phyloP scores from a whole-genome alignment of 2,797 vertebrate species.

The Chiloscyllium punctatum region DNA sequence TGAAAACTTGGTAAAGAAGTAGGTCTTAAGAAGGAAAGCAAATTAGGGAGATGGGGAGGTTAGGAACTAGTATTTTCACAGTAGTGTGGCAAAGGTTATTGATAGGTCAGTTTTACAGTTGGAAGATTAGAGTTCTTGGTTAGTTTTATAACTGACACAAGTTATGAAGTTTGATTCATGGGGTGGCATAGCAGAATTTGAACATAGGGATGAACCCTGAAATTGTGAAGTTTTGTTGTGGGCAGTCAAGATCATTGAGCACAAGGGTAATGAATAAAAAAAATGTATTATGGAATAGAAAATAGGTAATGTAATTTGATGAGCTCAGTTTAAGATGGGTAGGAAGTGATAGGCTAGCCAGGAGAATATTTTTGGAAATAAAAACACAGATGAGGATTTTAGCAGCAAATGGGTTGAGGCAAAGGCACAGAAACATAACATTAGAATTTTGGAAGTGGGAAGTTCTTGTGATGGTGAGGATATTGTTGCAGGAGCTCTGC shows the following conservation, averaged over 20 bases:
- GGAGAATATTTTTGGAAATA: neutral
- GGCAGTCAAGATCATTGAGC: neutral
- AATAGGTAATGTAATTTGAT: neutral
- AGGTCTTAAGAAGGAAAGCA: neutral
- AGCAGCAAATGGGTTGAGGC: neutral
- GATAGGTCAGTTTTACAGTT: neutral
- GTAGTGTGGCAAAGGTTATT: neutral
- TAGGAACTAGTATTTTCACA: too few relatives aligned
- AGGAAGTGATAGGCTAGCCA: neutral
- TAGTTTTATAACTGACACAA: neutral
- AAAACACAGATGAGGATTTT: neutral
- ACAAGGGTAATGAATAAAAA: neutral
- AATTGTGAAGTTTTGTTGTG: neutral
- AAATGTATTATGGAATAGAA: neutral
- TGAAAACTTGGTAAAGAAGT: neutral
- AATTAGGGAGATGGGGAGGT: neutral
- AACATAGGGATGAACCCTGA: neutral
- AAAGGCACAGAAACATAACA: neutral
- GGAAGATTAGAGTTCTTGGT: neutral
- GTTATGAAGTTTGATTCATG: neutral
- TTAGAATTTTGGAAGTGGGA: neutral
- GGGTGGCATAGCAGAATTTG: neutral
- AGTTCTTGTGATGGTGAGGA: neutral
- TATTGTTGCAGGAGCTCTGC: neutral
- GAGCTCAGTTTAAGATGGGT: neutral